phyloP scores from a whole-genome alignment of 1,140 invertebrate genomes.

The Cyclina sinensis region DNA sequence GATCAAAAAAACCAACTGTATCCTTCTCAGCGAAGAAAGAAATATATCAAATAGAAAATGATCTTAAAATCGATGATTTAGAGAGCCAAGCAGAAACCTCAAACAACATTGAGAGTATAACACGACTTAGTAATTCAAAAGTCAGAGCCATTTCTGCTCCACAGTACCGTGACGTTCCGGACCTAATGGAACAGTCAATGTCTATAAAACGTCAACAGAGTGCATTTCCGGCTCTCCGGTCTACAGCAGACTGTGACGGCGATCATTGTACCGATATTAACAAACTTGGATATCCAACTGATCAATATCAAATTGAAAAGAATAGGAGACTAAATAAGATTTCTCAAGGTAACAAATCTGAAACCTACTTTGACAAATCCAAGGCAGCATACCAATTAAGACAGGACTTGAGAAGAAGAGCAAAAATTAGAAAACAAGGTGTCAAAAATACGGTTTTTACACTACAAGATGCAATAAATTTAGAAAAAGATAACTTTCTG shows the following conservation, averaged over 20 bases:
- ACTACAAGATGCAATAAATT: conserved; percentile 45
- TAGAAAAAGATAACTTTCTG: conserved; percentile 50
- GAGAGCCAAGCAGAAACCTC: not conserved
- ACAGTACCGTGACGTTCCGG: not conserved
- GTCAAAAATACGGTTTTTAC: conserved; percentile 39
- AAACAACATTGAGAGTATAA: not conserved
- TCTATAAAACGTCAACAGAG: conserved; percentile 24
- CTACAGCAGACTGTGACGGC: not conserved
- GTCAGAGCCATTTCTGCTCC: conserved; percentile 28
- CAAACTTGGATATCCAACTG: not conserved
- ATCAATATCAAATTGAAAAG: not conserved
- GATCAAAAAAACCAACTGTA: conserved; percentile 48
- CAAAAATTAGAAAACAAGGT: conserved; percentile 43
- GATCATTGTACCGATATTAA: not conserved
- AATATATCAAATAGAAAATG: conserved; percentile 23
- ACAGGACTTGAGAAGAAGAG: conserved; percentile 31
- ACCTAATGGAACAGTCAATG: conserved; percentile 12
- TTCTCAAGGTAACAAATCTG: not conserved
- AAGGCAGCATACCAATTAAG: conserved; percentile 55
- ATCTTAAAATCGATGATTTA: conserved; percentile 19
- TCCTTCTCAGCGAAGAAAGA: conserved; percentile 41
- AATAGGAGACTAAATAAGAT: not conserved
- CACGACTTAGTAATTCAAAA: not conserved
- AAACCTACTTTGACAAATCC: conserved; percentile 51
- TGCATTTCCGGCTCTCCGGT: conserved; percentile 21